These are phyloP conservation scores for Drosophila ohnishii DNA, from an alignment of 1,140 invertebrate genomes.

Conservation along the genomic window DNA sequence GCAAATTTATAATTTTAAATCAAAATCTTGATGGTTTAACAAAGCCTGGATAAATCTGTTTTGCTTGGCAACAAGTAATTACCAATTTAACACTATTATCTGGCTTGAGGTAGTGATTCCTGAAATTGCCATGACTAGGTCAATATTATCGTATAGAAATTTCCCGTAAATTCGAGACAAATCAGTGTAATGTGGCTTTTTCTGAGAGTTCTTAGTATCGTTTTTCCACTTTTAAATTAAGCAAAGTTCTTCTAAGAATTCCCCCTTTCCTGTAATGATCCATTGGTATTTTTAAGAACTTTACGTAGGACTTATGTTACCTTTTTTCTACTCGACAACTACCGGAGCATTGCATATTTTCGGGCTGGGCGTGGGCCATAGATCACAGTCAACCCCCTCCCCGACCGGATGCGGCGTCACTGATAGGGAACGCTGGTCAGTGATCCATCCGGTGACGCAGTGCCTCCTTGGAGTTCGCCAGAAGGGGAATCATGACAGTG, in stretches of 20 bases:
- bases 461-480: constrained; percentile 19
- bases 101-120: neutral
- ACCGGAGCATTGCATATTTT: constrained; percentile 19
- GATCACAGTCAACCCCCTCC: neutral
- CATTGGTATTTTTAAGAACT: constrained; percentile 8
- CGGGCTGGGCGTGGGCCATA: neutral
- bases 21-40: no score
- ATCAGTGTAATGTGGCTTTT: no score
- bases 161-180: neutral
- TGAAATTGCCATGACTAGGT: neutral
- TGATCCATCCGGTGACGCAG: constrained; percentile 50
- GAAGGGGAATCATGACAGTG: constrained; percentile 39
- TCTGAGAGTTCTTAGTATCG: neutral
- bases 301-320: constrained; percentile 13
- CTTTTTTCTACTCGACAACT: neutral
- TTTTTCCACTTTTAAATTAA: neutral
- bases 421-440: constrained; percentile 40
- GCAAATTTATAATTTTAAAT: no score
- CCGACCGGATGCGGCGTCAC: constrained; percentile 35
- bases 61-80: no score
- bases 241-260: neutral
- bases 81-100: neutral
- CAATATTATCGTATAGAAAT: neutral
- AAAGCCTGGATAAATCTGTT: no score
- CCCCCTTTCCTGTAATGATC: neutral